A percentile compares a stretch with the other conserved stretches of the same genome.
Conservation (phyloP, 92 coral and sea anemone genomes). For the Umimayanthus kanabou region DNA sequence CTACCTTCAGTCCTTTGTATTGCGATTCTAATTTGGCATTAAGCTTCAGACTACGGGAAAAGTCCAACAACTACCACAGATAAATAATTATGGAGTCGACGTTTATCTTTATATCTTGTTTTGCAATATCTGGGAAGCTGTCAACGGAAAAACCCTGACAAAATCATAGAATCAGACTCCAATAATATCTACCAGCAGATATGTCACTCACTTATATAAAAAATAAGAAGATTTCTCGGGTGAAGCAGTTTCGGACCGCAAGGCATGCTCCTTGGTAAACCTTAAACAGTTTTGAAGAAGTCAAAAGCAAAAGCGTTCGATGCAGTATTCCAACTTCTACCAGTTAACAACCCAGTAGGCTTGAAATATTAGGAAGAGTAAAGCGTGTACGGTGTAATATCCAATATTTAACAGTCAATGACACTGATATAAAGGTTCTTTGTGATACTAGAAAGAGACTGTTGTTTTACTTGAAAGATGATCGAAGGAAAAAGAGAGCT, state of each 20-base stretch:
- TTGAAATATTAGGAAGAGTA: no score
- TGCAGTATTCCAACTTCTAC: neutral
- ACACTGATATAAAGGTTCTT: no score
- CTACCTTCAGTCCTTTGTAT: neutral
- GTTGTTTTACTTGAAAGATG: slow-evolving; percentile 8
- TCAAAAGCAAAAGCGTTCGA: no score
- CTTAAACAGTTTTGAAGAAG: no score
- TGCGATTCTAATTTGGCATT: neutral
- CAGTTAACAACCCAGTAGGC: no score
- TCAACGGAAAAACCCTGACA: neutral
- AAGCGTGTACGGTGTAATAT: no score
- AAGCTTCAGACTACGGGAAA: neutral
- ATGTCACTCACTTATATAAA: neutral
- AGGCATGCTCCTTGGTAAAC: no score
- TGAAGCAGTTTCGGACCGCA: neutral
- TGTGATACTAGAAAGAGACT: neutral
- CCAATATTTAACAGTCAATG: no score
- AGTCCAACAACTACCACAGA: neutral
- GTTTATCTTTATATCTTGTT: neutral
- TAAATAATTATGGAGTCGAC: neutral
- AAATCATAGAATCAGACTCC: neutral
- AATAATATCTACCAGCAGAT: neutral
- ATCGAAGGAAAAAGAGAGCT: slow-evolving; percentile 1
- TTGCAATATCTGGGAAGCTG: neutral
- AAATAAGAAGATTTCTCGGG: neutral